Evolutionary conservation across 2,888 invertebrate genomes (phyloP), one percentile per base, ranked within the genome.

Genomic region (Anticlea derivata): DNA sequence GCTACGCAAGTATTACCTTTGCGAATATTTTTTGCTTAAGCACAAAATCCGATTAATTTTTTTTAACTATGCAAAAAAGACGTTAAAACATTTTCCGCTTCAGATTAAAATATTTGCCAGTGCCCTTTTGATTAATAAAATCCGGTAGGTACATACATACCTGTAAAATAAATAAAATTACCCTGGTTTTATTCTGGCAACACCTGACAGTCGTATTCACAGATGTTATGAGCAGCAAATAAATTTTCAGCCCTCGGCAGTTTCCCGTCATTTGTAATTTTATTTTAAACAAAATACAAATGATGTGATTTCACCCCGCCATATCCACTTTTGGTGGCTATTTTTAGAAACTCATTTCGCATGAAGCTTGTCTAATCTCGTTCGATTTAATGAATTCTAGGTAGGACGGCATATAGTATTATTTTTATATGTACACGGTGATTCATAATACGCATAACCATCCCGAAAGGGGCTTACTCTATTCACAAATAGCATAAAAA

Each of bases 221-320:
- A 53, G 44, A 29, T 53, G 52, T 44, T 52, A 40, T 43, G 40
- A 47, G 33, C 41, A 47, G 17, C 33, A 33, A 53, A 48, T 53
- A 48, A 39, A 48, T 48, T 47, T 47, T 35, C 34, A 30, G 52
- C 23, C 33, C 31, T 12, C 22, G 11, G 20, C 30, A 38, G 20
- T 31, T 17, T 23, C 0, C n/a, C n/a, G n/a, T n/a, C 37, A 7
- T 44, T 24, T 34, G 24, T 39, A 27, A 41, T 37, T 26, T 39
- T 30, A 41, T 37, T 26, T 39, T 30, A 20, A 51, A 29, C 33
- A 39, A 48, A 40, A 46, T 24, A 35, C 10, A 23, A 29, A 29
- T 31, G 31, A 38, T n/a, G 52, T 43, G 20, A 27, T 23, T 52
- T 41, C 35, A 3, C 23, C 22, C 4, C 6, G 5, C 12, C 7